Percentiles rank a stretch among this genome's conserved stretches.
phyloP scores from a whole-genome alignment of 2,113 vertebrate genomes.

The Tetrao urogallus region DNA sequence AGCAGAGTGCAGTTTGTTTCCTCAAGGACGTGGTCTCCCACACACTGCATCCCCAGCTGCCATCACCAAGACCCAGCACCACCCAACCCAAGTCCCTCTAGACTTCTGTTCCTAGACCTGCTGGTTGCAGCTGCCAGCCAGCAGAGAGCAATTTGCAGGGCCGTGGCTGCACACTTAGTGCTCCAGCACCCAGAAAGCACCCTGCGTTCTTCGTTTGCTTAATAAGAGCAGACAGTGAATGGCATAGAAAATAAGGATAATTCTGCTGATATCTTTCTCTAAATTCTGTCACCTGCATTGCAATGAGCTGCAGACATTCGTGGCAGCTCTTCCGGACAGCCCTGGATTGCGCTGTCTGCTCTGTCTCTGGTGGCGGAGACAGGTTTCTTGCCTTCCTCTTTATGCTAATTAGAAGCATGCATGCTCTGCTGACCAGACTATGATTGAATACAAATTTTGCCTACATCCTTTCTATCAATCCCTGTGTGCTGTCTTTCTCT shows the following conservation, averaged over 20 bases:
- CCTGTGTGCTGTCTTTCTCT: background rate
- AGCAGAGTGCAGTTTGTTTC: background rate
- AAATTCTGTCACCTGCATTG: background rate
- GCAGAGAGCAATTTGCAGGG: rapidly evolving
- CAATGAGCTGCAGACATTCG: background rate
- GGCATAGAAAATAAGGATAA: background rate
- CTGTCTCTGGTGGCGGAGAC: background rate
- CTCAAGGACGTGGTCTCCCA: rapidly evolving
- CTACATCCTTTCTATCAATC: background rate
- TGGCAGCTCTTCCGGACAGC: constrained; percentile 2
- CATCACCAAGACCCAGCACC: rapidly evolving
- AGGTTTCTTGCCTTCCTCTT: constrained; percentile 20
- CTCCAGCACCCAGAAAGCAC: background rate
- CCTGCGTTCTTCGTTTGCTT: background rate
- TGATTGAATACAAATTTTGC: constrained; percentile 43
- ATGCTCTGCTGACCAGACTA: constrained; percentile 1
- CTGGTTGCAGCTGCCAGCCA: rapidly evolving
- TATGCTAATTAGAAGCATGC: constrained; percentile 35
- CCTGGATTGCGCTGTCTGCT: background rate
- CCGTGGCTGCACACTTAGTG: rapidly evolving
- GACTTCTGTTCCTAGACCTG: rapidly evolving
- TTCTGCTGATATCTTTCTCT: background rate
- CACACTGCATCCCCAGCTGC: rapidly evolving
- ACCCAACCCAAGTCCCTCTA: rapidly evolving
- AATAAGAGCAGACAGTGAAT: background rate